Evolutionary conservation across 2,797 vertebrate species (phyloP).

Genomic region (Anguilla obscura): DNA sequence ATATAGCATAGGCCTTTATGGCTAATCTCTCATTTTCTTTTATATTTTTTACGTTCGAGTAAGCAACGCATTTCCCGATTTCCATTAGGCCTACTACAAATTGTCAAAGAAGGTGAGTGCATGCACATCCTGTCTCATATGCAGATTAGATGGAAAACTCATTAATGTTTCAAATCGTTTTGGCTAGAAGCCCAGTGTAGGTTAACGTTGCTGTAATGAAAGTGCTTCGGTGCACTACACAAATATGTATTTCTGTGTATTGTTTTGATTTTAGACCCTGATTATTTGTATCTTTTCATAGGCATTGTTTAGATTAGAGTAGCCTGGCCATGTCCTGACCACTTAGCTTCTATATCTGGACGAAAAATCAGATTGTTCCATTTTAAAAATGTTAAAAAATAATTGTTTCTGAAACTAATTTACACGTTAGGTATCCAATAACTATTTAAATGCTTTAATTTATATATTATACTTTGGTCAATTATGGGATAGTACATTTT

Average conservation of each 20-base stretch:
- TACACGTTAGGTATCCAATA: background rate
- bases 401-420: background rate
- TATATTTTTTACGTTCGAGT: background rate
- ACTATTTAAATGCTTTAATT: background rate
- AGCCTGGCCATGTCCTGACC: background rate
- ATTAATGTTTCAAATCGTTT: constrained; percentile 11
- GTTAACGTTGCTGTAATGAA: background rate
- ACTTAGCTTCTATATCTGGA: background rate
- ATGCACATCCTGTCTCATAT: constrained; percentile 72
- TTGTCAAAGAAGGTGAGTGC: constrained; percentile 77
- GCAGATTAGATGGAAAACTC: constrained; percentile 51
- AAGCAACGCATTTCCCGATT: constrained; percentile 72
- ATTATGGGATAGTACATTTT: background rate
- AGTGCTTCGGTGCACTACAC: background rate
- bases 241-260: background rate
- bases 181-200: background rate
- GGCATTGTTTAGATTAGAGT: background rate
- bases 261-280: background rate
- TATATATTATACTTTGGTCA: background rate
- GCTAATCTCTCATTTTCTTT: no score
- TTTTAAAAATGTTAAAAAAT: background rate
- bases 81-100: constrained; percentile 58
- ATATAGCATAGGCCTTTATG: background rate
- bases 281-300: background rate
- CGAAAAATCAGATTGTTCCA: background rate